These are phyloP conservation scores for Vannuccia rotundouncinata DNA, from an alignment of 2,888 invertebrate genomes.

Conservation along the genomic window DNA sequence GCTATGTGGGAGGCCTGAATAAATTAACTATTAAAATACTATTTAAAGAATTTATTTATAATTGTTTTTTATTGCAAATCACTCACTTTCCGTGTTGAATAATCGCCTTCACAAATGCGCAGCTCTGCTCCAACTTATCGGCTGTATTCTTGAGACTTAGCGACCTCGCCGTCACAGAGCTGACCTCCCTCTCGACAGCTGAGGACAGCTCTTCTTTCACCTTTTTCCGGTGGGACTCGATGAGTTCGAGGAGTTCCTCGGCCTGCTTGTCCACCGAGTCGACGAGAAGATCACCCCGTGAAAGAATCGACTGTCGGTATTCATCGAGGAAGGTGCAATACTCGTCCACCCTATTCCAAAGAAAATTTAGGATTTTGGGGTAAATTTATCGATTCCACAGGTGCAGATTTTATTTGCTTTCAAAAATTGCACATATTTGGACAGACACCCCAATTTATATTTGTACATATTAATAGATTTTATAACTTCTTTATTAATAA, in stretches of 20 bases:
- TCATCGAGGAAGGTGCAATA: constrained; percentile 44
- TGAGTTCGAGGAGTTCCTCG: constrained; percentile 43
- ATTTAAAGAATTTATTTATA: constrained; percentile 33
- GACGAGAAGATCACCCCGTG: constrained; percentile 41
- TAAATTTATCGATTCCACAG: no score
- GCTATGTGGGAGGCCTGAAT: no score
- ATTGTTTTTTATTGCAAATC: not conserved
- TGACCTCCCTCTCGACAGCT: not conserved
- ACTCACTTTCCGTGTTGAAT: not conserved
- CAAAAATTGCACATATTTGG: no score
- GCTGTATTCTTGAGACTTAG: constrained; percentile 29
- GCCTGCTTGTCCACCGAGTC: constrained; percentile 44
- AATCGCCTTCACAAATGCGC: constrained; percentile 42
- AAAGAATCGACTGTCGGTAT: constrained; percentile 43
- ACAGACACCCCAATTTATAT: no score
- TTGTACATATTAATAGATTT: no score
- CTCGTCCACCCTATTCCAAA: constrained; percentile 44
- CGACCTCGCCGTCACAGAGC: not conserved
- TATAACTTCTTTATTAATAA: no score
- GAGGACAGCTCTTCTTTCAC: not conserved
- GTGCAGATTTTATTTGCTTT: no score
- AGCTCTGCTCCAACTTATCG: constrained; percentile 42
- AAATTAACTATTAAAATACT: not conserved
- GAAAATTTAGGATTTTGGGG: no score
- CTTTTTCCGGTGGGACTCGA: not conserved